phyloP scores from a whole-genome alignment of 2,888 invertebrate species.

The Xanthorhoe designata region DNA sequence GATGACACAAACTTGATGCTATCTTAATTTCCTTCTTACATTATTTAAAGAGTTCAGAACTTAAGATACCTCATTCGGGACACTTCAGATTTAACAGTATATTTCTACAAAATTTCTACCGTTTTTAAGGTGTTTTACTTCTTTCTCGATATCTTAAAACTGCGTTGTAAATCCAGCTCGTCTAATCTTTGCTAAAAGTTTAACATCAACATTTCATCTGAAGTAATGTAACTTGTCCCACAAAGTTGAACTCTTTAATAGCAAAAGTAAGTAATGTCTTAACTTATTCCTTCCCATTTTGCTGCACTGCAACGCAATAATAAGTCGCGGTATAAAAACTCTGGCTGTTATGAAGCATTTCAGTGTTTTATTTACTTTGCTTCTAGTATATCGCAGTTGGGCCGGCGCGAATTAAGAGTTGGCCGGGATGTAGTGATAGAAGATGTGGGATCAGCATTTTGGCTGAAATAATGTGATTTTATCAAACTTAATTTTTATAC shows the following conservation, averaged over 20 bases:
- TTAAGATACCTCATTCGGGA: background rate
- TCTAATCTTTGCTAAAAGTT: background rate
- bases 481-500: background rate
- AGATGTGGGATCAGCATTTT: background rate
- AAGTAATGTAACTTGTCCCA: constrained; percentile 28
- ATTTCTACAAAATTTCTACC: too few relatives aligned
- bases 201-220: constrained; percentile 7
- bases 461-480: background rate
- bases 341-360: constrained; percentile 58
- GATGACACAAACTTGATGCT: constrained; percentile 6
- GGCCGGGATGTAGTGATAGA: constrained; percentile 21
- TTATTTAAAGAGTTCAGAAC: background rate
- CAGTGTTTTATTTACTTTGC: constrained; percentile 54
- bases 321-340: constrained; percentile 59
- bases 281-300: constrained; percentile 50
- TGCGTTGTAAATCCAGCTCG: background rate
- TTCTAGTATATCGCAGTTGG: constrained; percentile 43
- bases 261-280: constrained; percentile 44
- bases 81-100: too few relatives aligned
- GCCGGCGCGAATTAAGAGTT: constrained; percentile 45
- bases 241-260: constrained; percentile 35
- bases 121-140: too few relatives aligned
- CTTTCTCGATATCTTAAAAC: background rate
- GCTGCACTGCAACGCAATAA: constrained; percentile 49
- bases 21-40: background rate